Base-by-base conservation (phyloP, 2,888 invertebrate genomes). In the Miltochrista miniata region DNA sequence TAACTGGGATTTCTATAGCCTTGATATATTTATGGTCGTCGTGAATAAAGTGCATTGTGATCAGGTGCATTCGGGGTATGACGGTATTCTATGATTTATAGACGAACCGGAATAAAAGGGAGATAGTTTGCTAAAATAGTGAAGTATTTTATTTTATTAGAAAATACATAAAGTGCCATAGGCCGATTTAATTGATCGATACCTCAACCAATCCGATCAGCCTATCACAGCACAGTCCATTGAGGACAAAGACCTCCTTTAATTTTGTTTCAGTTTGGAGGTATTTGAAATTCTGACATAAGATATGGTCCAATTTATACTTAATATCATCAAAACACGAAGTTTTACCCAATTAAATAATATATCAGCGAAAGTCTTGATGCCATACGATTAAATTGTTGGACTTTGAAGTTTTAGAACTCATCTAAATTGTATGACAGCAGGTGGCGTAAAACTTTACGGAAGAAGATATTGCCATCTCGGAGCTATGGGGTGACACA, bases 361-460 rank as follows among this genome's bases (percentile, higher is more conserved):
- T 53, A 48, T 53, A 48, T 45, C 30, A 45, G 40, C 33, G 18
- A 31, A 37, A 15, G 34, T 53, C 47, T 57, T 41, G 36, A 47
- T 51, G 54, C 54, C 51, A 54, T 30, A 44, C 42, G 46, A 56
- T 56, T n/a, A 53, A 56, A 53, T 61, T 41, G 49, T 53, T 38
- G 58, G 59, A 56, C 54, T 52, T 47, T 31, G 46, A 63, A 65
- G 64, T 63, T 65, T 63, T 61, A 59, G 48, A 63, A 69, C 66
- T 66, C 64, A 68, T 68, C 59, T 61, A 69, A 66, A 68, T 69
- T 68, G 61, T 69, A 68, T 65, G 49, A 55, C 51, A 58, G 51
- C 67, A 66, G 66, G 66, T 68, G 69, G 48, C 48, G 56, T 69
- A 63, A 68, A 69, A 61, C 56, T 64, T 64, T 65, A 66, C 57